Evolutionary conservation across 1,140 invertebrate species (phyloP).

Genomic region (Archivesica marissinica): DNA sequence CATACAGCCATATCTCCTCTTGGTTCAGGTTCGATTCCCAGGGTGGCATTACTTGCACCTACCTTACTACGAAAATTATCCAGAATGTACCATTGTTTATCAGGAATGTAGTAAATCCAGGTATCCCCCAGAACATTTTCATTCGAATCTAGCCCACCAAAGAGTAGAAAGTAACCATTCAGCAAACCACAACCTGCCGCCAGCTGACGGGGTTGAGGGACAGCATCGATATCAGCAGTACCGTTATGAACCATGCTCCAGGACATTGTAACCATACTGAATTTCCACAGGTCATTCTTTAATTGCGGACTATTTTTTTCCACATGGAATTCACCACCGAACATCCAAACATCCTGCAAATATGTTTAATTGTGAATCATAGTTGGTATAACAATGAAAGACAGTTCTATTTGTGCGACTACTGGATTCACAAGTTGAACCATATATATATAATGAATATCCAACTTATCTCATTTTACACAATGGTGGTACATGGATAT

Average conservation of each 20-base stretch:
- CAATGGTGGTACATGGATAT: not conserved
- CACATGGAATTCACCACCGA: conserved; percentile 68
- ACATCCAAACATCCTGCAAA: conserved; percentile 68
- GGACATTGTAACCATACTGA: conserved; percentile 4
- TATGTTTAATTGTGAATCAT: not conserved
- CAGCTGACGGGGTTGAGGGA: conserved; percentile 63
- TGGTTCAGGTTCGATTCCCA: conserved; percentile 21
- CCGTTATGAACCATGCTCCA: conserved; percentile 69
- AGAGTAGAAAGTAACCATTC: conserved; percentile 66
- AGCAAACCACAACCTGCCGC: conserved; percentile 64
- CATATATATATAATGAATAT: not conserved
- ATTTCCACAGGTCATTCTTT: conserved; percentile 72
- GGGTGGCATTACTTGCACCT: not conserved
- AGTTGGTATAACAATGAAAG: not conserved
- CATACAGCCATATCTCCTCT: conserved; percentile 67
- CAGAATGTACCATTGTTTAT: conserved; percentile 63
- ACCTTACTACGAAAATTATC: conserved; percentile 15
- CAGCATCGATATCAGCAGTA: conserved; percentile 3
- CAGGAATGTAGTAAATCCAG: conserved; percentile 65
- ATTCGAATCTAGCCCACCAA: conserved; percentile 65
- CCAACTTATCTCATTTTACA: not conserved
- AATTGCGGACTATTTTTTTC: conserved; percentile 40
- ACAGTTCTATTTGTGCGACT: not conserved
- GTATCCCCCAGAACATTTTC: conserved; percentile 66
- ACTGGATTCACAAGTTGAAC: not conserved